These are phyloP conservation scores for Hippasteria phrygiana DNA, from an alignment of 53 echinoderm and acorn worm species.

Conservation along the genomic window DNA sequence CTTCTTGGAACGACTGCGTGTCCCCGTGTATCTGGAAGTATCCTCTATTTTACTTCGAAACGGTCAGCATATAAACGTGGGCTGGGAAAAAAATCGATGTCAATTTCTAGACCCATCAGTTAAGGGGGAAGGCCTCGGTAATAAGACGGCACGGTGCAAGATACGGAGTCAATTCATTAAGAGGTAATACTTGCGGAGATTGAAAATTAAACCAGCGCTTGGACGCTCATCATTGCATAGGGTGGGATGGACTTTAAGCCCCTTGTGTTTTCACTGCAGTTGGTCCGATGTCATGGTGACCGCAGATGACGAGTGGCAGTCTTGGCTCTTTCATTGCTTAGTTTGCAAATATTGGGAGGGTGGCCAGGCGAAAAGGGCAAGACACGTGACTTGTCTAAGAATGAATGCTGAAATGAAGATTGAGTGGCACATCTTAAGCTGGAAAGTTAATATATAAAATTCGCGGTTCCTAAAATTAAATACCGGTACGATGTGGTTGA, in stretches of 20 bases:
- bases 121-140: conserved; percentile 10
- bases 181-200: conserved; percentile 53
- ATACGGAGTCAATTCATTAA: conserved; percentile 36
- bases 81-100: conserved; percentile 25
- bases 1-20: neutral
- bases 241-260: conserved; percentile 5
- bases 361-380: neutral
- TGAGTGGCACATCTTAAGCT: no score
- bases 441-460: no score
- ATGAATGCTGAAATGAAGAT: no score
- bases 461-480: no score
- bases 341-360: neutral
- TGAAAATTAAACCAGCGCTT: conserved; percentile 47
- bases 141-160: neutral
- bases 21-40: neutral
- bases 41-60: neutral
- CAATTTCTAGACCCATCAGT: conserved; percentile 6
- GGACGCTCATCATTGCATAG: neutral
- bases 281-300: conserved; percentile 28
- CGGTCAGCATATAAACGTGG: conserved; percentile 6
- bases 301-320: neutral
- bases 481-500: no score
- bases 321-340: neutral
- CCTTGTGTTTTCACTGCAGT: neutral
- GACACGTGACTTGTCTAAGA: no score